A percentile compares a stretch with the other conserved stretches of the same genome.
These are phyloP conservation scores for Protobothrops mucrosquamatus DNA, from an alignment of 2,113 vertebrate species.

Conservation along the genomic window DNA sequence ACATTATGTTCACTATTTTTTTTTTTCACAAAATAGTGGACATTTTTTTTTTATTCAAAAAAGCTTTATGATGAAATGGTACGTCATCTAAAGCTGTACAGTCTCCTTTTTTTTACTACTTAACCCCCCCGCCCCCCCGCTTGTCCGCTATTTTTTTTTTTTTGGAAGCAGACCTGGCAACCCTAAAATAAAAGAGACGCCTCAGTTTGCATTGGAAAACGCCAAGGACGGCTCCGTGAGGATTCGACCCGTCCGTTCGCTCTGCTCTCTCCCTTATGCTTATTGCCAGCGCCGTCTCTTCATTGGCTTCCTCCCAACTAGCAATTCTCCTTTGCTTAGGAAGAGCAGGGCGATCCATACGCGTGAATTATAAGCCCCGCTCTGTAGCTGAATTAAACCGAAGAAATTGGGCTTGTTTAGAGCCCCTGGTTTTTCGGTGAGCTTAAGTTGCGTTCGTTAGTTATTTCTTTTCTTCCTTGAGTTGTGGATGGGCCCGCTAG, in stretches of 20 bases:
- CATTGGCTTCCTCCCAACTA: background rate
- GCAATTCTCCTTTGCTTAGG: background rate
- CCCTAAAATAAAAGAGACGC: background rate
- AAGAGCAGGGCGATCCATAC: background rate
- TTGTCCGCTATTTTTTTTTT: too few species aligned
- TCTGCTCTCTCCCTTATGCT: background rate
- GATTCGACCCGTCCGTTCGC: fast-evolving
- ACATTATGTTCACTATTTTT: too few species aligned
- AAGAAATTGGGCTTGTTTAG: background rate
- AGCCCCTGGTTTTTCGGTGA: background rate
- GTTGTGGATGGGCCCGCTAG: background rate
- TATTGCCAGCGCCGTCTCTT: background rate
- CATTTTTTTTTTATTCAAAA: too few species aligned
- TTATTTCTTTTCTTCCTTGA: background rate
- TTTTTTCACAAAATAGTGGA: too few species aligned
- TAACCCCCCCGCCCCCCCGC: too few species aligned
- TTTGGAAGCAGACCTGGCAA: too few species aligned
- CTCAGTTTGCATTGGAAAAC: background rate
- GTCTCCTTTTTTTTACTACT: too few species aligned
- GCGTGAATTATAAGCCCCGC: background rate
- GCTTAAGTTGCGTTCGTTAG: background rate
- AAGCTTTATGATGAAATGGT: too few species aligned
- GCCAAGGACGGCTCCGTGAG: background rate
- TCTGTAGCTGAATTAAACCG: background rate
- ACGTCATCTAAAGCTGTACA: too few species aligned